These are phyloP conservation scores for Cephus nigrinus DNA, from an alignment of 2,888 invertebrate species.

Conservation along the genomic window DNA sequence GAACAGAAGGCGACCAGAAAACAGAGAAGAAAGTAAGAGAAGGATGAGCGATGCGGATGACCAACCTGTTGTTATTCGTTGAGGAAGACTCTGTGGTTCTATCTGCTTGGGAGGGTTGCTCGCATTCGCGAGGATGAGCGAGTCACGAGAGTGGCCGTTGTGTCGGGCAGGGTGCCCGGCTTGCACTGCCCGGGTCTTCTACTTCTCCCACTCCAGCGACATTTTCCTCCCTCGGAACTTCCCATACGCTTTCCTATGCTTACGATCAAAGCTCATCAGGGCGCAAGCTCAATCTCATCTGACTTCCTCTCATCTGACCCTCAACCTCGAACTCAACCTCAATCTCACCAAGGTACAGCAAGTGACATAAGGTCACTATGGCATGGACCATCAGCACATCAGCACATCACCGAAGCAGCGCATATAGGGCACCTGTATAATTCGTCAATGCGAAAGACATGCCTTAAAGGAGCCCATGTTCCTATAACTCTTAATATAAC, in stretches of 20 bases:
- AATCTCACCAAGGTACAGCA: too few relatives aligned
- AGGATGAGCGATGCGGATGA: constrained; percentile 22
- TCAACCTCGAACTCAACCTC: background rate
- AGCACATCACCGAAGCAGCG: too few relatives aligned
- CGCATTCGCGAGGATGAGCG: constrained; percentile 7
- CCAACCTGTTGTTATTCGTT: constrained; percentile 60
- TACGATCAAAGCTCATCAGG: constrained; percentile 16
- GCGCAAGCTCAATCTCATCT: constrained; percentile 29
- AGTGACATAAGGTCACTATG: too few relatives aligned
- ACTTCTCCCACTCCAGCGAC: constrained; percentile 54
- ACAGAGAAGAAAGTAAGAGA: background rate
- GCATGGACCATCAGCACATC: too few relatives aligned
- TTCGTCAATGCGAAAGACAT: too few relatives aligned
- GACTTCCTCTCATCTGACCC: constrained; percentile 1
- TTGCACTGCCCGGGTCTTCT: constrained; percentile 65
- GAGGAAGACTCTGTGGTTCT: constrained; percentile 11
- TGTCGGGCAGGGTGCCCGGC: constrained; percentile 64
- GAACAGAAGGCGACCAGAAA: background rate
- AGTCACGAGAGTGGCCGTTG: constrained; percentile 29
- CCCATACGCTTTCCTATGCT: constrained; percentile 19
- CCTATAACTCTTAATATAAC: too few relatives aligned
- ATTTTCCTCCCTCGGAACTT: constrained; percentile 24
- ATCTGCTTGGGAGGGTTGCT: constrained; percentile 1
- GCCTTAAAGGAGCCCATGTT: too few relatives aligned
- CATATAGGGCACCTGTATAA: too few relatives aligned